A percentile compares a stretch with the other conserved stretches of the same genome.
These are phyloP conservation scores for Melanostigma gelatinosum DNA, from an alignment of 2,113 vertebrate genomes.

Conservation along the genomic window DNA sequence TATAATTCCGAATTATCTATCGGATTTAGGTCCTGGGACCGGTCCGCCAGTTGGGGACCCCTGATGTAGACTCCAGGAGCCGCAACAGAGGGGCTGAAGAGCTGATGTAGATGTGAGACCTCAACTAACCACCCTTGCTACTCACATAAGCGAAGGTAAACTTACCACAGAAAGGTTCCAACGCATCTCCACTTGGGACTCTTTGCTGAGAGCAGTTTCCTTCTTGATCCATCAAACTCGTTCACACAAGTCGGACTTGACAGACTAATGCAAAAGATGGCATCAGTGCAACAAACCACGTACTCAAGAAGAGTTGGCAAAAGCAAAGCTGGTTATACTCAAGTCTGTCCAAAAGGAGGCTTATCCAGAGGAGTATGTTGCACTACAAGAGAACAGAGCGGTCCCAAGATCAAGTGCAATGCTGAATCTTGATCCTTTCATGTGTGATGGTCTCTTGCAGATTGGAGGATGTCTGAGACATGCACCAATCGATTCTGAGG, in stretches of 20 bases:
- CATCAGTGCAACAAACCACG: conserved; percentile 5
- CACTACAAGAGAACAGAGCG: background rate
- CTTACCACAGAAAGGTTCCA: conserved; percentile 6
- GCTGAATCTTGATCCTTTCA: conserved; percentile 8
- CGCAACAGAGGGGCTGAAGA: too few relatives aligned
- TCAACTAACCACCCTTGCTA: background rate
- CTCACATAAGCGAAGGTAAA: background rate
- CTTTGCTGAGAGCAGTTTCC: background rate
- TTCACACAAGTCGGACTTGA: background rate
- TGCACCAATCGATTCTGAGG: background rate
- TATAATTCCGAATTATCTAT: too few relatives aligned
- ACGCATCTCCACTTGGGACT: conserved; percentile 29
- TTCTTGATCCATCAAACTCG: background rate
- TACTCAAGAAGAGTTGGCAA: conserved; percentile 3
- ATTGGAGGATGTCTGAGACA: background rate
- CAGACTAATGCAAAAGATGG: conserved; percentile 35
- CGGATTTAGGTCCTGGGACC: too few relatives aligned
- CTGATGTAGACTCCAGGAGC: too few relatives aligned
- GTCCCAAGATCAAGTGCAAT: background rate
- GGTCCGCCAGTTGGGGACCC: too few relatives aligned
- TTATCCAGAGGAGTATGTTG: conserved; percentile 15
- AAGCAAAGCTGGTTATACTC: background rate
- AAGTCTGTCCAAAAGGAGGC: conserved; percentile 12
- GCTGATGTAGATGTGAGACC: conserved; percentile 15
- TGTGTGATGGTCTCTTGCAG: background rate